phyloP scores from a whole-genome alignment of 2,888 invertebrate genomes.

The Chloromyia formosa region DNA sequence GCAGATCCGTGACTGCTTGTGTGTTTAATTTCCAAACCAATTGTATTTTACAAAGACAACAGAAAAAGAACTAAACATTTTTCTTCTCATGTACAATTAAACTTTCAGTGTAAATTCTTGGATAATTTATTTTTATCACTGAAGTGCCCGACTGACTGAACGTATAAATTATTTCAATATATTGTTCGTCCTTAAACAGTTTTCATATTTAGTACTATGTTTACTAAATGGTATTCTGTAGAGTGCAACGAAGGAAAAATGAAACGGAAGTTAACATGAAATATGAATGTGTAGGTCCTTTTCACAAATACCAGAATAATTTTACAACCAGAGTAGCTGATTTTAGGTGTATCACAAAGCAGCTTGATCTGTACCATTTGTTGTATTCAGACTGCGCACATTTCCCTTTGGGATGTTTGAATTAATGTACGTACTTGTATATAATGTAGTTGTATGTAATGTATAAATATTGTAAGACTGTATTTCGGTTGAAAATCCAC shows the following conservation, averaged over 20 bases:
- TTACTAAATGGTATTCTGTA: neutral
- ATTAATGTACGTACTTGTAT: too few species aligned
- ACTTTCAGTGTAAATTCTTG: neutral
- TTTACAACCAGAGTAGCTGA: too few species aligned
- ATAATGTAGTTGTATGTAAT: too few species aligned
- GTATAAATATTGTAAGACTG: too few species aligned
- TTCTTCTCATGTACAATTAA: neutral
- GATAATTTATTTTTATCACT: too few species aligned
- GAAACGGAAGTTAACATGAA: neutral
- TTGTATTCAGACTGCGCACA: too few species aligned
- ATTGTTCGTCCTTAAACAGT: neutral
- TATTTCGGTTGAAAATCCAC: neutral
- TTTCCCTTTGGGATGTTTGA: too few species aligned
- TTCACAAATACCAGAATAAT: neutral
- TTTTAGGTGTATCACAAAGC: too few species aligned
- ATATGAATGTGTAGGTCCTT: neutral
- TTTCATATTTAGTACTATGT: neutral
- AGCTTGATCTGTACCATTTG: too few species aligned
- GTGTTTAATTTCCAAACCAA: constrained; percentile 22
- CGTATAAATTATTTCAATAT: too few species aligned
- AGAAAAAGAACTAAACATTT: constrained; percentile 20
- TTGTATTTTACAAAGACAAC: neutral
- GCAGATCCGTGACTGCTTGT: constrained; percentile 26
- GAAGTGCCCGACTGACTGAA: too few species aligned
- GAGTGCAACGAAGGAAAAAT: neutral